phyloP scores from a whole-genome alignment of 2,113 vertebrate species.

The Caranx melampygus region DNA sequence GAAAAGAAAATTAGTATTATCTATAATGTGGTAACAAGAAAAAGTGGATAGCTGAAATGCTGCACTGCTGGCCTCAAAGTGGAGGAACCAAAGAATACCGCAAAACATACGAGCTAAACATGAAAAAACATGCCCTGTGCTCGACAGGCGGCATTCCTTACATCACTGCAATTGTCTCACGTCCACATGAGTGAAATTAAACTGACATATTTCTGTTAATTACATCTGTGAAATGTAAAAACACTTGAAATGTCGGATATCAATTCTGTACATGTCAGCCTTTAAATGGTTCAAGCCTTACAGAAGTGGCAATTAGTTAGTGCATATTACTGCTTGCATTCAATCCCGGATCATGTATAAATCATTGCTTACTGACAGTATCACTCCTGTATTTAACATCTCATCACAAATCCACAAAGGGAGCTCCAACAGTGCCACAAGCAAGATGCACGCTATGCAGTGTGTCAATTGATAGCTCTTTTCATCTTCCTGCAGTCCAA shows the following conservation, averaged over 20 bases:
- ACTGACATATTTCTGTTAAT: slow-evolving; percentile 44
- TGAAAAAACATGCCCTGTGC: background rate
- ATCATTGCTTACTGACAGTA: slow-evolving; percentile 35
- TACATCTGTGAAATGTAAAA: slow-evolving; percentile 27
- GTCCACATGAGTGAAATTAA: slow-evolving; percentile 24
- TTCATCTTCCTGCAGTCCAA: slow-evolving; percentile 52
- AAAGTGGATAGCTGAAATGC: slow-evolving; percentile 47
- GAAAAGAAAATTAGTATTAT: slow-evolving; percentile 75
- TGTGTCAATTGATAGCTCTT: slow-evolving; percentile 46
- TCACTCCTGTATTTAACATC: slow-evolving; percentile 47
- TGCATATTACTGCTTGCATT: slow-evolving; percentile 35
- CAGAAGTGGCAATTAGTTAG: slow-evolving; percentile 52
- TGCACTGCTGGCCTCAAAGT: slow-evolving; percentile 35
- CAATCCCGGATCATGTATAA: slow-evolving; percentile 34
- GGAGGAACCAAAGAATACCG: slow-evolving; percentile 10
- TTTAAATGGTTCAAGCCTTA: slow-evolving; percentile 38
- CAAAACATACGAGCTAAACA: slow-evolving; percentile 13
- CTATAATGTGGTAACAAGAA: slow-evolving; percentile 72
- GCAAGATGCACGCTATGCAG: slow-evolving; percentile 45
- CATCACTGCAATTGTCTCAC: slow-evolving; percentile 7
- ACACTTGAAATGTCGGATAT: slow-evolving; percentile 43
- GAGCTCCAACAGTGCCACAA: slow-evolving; percentile 29
- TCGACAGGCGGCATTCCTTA: background rate
- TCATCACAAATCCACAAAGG: slow-evolving; percentile 65
- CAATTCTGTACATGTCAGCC: slow-evolving; percentile 41